Percentiles rank a stretch among this genome's conserved stretches.
Evolutionary conservation across 2,113 vertebrate genomes (phyloP).

Genomic region (Mastomys natalensis): DNA sequence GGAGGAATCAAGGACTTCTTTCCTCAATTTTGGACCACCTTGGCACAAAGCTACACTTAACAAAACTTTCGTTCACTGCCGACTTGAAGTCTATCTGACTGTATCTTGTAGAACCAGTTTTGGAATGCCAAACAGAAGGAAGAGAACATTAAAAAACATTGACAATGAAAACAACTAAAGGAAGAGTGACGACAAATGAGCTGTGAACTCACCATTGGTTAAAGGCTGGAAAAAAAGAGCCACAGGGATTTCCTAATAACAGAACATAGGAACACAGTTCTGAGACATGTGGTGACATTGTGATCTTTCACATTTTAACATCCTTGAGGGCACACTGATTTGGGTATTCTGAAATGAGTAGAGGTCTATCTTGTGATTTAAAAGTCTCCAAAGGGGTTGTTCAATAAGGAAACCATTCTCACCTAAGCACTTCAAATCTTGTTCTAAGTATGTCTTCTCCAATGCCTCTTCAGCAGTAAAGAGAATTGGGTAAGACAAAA

Average conservation of each 20-base stretch:
- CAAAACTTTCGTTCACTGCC: background rate
- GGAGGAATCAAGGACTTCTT: background rate
- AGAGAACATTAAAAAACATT: background rate
- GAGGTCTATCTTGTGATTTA: constrained; percentile 18
- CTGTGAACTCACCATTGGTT: background rate
- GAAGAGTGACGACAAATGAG: background rate
- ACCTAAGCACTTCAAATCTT: background rate
- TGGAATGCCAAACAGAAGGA: constrained; percentile 8
- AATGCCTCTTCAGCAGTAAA: background rate
- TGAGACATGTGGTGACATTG: background rate
- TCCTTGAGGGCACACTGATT: background rate
- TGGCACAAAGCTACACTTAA: background rate
- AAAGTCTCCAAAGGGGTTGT: background rate
- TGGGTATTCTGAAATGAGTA: background rate
- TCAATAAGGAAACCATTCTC: background rate
- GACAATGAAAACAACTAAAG: background rate
- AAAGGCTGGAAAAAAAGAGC: constrained; percentile 5
- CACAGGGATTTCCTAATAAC: background rate
- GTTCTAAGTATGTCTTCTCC: background rate
- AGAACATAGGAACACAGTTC: background rate
- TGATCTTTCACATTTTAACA: background rate
- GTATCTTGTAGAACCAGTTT: background rate
- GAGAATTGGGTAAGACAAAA: background rate
- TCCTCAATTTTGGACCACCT: background rate
- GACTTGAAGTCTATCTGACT: background rate